Evolutionary conservation across 2,888 invertebrate species (phyloP).

Genomic region (Crossocerus cetratus): DNA sequence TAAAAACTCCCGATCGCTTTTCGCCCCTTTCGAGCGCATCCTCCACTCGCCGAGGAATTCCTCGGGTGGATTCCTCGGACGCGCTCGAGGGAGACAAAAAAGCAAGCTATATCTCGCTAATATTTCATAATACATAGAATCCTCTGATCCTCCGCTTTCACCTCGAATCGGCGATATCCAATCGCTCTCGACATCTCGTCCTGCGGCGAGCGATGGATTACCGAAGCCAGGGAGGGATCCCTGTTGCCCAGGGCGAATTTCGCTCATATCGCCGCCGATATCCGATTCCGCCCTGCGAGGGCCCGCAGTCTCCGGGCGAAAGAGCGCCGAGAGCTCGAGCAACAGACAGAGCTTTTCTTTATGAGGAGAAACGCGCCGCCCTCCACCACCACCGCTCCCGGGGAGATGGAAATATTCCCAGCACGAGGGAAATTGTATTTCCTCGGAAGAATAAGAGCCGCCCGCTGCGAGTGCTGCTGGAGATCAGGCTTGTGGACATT

Average conservation of each 20-base stretch:
- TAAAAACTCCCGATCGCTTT: constrained; percentile 48
- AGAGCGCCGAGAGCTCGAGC: neutral
- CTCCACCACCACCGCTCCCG: too few species aligned
- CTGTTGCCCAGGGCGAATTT: constrained; percentile 14
- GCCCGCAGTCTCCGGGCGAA: constrained; percentile 1
- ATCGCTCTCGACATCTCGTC: neutral
- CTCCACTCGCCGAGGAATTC: neutral
- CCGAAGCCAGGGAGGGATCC: constrained; percentile 50
- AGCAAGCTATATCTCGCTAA: constrained; percentile 3
- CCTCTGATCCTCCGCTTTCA: constrained; percentile 9
- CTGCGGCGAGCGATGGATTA: neutral
- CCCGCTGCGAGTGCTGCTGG: neutral
- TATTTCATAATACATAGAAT: constrained; percentile 20
- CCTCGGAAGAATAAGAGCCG: neutral
- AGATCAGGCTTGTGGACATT: neutral
- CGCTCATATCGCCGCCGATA: constrained; percentile 12
- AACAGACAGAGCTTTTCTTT: neutral
- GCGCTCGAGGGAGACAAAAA: neutral
- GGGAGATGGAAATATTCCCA: neutral
- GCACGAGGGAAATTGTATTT: neutral
- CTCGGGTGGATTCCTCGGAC: too few species aligned
- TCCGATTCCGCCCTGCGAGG: constrained; percentile 13
- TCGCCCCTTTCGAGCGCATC: constrained; percentile 2
- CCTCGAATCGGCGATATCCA: constrained; percentile 8
- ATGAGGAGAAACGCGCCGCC: neutral